Base-by-base conservation (phyloP, 2,797 vertebrate genomes). In the Lacerta viridis region DNA sequence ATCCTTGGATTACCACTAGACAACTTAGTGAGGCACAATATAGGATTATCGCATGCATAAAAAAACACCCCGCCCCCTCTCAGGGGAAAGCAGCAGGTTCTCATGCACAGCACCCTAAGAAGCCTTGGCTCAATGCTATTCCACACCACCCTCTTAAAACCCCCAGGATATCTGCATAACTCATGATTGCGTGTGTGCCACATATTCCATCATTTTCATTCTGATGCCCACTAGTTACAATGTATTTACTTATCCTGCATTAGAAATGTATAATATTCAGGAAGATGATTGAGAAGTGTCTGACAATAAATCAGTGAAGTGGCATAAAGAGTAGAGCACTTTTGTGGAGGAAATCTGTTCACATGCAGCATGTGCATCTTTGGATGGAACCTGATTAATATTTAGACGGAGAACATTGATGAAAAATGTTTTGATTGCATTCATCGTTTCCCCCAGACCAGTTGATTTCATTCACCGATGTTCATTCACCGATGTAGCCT, bases 371-470 rank as follows among this genome's bases (percentile, higher is more conserved):
- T 41, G 1, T 39, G 7, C 17, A 87, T 84, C 7, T 13, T 75
- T n/a, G 76, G 64, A 68, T 90, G 59, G 9, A 88, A 1, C 27
- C 85, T 64, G 82, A 92, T 33, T 13, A 80, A 13, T 3, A 43
- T 84, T 88, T 92, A 75, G 87, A 8, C 0, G 77, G 71, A 92
- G 85, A 83, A 75, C 29, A 50, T 36, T 79, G 81, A 1, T 92
- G 78, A 85, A 84, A 46, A 13, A n/a, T 20, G 43, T 91, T 59
- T 7, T 5, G 36, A 55, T 89, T 39, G 72, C 87, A 92, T 87
- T 59, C 50, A 89, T 87, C 80, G 0, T 13, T 1, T 85, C 86
- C 90, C 91, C 85, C 84, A 85, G 55, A 92, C 3, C 10, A 66
- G 17, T 4, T 79, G 11, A 23, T 90, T 76, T 88, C 88, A n/a